Evolutionary conservation across 2,888 invertebrate species (phyloP).

Genomic region (Schrankia costaestrigalis): DNA sequence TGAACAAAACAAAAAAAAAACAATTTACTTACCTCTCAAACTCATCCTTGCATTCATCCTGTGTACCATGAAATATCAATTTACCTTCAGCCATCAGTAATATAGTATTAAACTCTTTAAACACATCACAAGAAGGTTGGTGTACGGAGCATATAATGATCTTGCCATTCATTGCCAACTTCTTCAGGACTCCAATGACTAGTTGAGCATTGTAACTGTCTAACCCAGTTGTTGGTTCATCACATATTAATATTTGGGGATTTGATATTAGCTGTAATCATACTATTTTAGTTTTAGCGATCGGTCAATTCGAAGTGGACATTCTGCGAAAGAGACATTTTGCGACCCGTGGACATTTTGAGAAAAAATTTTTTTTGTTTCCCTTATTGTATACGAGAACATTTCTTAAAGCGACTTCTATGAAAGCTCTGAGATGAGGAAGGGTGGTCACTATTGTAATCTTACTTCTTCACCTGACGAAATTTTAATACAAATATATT

Average conservation of each 20-base stretch:
- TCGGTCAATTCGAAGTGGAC: too few relatives aligned
- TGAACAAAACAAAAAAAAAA: not conserved
- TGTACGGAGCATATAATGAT: conserved; percentile 93
- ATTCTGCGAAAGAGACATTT: too few relatives aligned
- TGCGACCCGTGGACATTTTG: too few relatives aligned
- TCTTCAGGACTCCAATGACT: conserved; percentile 85
- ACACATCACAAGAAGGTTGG: conserved; percentile 92
- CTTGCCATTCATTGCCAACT: conserved; percentile 83
- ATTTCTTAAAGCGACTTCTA: too few relatives aligned
- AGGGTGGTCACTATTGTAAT: too few relatives aligned
- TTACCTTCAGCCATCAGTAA: conserved; percentile 88
- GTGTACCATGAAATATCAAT: conserved; percentile 87
- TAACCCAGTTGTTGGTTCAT: conserved; percentile 95
- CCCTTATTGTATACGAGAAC: too few relatives aligned
- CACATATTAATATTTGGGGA: conserved; percentile 93
- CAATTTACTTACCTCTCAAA: conserved; percentile 81
- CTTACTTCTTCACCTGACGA: too few relatives aligned
- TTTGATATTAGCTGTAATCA: conserved; percentile 89
- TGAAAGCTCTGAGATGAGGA: too few relatives aligned
- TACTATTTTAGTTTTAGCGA: too few relatives aligned
- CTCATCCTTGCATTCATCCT: conserved; percentile 82
- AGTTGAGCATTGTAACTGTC: conserved; percentile 93
- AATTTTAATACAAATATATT: too few relatives aligned
- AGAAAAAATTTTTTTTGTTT: too few relatives aligned
- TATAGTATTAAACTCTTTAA: conserved; percentile 88